Conservation (phyloP, 2,797 vertebrate species). For the Enteromius viviparus region DNA sequence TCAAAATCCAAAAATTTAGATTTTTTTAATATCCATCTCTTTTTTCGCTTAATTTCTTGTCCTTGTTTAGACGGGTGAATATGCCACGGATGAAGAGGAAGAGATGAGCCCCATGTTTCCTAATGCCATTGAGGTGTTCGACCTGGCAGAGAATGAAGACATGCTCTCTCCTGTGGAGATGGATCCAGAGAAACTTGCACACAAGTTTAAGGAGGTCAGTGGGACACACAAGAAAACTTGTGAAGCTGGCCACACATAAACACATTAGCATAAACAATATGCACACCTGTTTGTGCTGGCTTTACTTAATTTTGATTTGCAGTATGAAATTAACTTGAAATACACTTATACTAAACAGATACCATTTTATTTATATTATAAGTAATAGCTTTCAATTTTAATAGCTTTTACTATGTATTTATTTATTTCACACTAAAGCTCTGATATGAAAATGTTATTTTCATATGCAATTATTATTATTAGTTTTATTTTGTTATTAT, state of each 20-base stretch:
- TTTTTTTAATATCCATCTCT: neutral
- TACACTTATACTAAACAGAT: too few relatives aligned
- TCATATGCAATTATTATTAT: too few relatives aligned
- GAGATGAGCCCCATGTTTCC: conserved; percentile 97
- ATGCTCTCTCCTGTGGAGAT: conserved; percentile 90
- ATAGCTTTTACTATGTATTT: too few relatives aligned
- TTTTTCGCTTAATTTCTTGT: neutral
- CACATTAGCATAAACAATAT: neutral
- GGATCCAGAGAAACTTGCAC: conserved; percentile 93
- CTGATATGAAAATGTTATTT: too few relatives aligned
- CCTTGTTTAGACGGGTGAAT: conserved; percentile 88
- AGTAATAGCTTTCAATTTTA: neutral
- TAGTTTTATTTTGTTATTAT: too few relatives aligned
- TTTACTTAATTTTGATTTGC: neutral
- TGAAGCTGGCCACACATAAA: neutral
- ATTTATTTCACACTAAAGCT: neutral
- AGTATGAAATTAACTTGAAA: neutral
- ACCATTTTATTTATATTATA: neutral
- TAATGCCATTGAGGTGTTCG: conserved; percentile 93
- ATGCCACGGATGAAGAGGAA: conserved; percentile 90
- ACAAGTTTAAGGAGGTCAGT: conserved; percentile 95
- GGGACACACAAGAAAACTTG: neutral
- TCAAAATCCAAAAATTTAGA: neutral
- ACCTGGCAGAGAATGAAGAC: conserved; percentile 93
- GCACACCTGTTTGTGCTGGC: neutral